These are phyloP conservation scores for Ricordea florida DNA, from an alignment of 92 coral and sea anemone genomes.

Conservation along the genomic window DNA sequence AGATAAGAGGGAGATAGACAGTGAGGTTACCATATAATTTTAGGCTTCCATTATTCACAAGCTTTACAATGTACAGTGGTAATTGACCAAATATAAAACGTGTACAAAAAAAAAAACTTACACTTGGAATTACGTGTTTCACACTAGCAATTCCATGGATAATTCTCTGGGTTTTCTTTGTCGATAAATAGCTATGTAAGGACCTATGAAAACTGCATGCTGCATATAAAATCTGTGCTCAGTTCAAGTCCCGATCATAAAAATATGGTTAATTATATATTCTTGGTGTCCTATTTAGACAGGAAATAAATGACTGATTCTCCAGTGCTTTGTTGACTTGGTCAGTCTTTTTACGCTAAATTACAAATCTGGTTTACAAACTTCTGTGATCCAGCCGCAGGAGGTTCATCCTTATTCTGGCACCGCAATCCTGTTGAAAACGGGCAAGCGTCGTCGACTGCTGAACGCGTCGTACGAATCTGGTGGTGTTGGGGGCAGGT, in stretches of 20 bases:
- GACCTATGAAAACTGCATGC: slow-evolving; percentile 73
- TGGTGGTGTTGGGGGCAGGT: slow-evolving; percentile 91
- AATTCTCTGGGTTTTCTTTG: slow-evolving; percentile 69
- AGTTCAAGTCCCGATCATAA: slow-evolving; percentile 80
- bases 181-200: slow-evolving; percentile 90
- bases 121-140: slow-evolving; percentile 78
- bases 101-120: slow-evolving; percentile 78
- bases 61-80: slow-evolving; percentile 90
- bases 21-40: slow-evolving; percentile 58
- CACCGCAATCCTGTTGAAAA: slow-evolving; percentile 82
- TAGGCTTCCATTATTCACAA: slow-evolving; percentile 78
- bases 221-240: slow-evolving; percentile 87
- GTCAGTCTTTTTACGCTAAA: slow-evolving; percentile 27
- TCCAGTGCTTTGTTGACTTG: slow-evolving; percentile 43
- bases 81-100: slow-evolving; percentile 90
- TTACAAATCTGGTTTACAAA: slow-evolving; percentile 57
- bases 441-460: slow-evolving; percentile 92
- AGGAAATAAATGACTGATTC: slow-evolving; percentile 48
- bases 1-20: slow-evolving; percentile 61
- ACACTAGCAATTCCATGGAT: slow-evolving; percentile 76
- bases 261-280: slow-evolving; percentile 82
- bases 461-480: slow-evolving; percentile 76
- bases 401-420: slow-evolving; percentile 43
- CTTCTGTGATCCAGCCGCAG: background rate
- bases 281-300: slow-evolving; percentile 73